Evolutionary conservation across 2,888 invertebrate species (phyloP).

Genomic region (Agrilus cyanescens): DNA sequence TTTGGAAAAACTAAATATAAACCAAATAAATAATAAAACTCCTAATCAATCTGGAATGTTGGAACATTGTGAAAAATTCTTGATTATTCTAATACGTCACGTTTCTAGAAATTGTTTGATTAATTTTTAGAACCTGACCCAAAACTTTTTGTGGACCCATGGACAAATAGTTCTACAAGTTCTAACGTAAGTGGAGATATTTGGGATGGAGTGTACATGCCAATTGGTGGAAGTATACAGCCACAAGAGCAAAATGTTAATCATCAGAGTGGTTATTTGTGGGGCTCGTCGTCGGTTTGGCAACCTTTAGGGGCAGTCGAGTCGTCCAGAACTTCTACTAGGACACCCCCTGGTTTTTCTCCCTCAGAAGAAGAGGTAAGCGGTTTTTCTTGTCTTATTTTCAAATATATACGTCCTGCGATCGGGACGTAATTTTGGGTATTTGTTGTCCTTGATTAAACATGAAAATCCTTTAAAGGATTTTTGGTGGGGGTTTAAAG

Average conservation of each 20-base stretch:
- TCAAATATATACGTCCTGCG: background rate
- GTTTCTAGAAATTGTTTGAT: slow-evolving; percentile 3
- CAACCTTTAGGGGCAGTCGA: slow-evolving; percentile 30
- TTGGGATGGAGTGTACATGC: slow-evolving; percentile 29
- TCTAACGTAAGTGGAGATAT: slow-evolving; percentile 9
- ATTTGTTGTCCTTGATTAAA: no score
- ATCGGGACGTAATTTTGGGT: no score
- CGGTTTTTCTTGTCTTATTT: background rate
- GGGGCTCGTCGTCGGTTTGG: slow-evolving; percentile 35
- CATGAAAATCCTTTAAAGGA: no score
- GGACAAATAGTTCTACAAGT: slow-evolving; percentile 19
- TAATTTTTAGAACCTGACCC: slow-evolving; percentile 2
- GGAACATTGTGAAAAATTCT: no score
- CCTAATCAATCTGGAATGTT: no score
- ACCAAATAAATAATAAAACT: no score
- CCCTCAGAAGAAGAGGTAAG: background rate
- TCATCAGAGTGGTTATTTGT: slow-evolving; percentile 25
- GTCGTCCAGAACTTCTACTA: slow-evolving; percentile 26
- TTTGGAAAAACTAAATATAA: no score
- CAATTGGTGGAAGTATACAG: slow-evolving; percentile 31
- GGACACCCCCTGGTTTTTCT: slow-evolving; percentile 33
- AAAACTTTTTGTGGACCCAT: slow-evolving; percentile 20
- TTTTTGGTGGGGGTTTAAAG: no score
- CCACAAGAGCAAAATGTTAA: slow-evolving; percentile 20
- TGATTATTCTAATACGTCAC: no score